A percentile compares a stretch with the other conserved stretches of the same genome.
These are phyloP conservation scores for Pharmacophagus antenor DNA, from an alignment of 2,888 invertebrate genomes.

Conservation along the genomic window DNA sequence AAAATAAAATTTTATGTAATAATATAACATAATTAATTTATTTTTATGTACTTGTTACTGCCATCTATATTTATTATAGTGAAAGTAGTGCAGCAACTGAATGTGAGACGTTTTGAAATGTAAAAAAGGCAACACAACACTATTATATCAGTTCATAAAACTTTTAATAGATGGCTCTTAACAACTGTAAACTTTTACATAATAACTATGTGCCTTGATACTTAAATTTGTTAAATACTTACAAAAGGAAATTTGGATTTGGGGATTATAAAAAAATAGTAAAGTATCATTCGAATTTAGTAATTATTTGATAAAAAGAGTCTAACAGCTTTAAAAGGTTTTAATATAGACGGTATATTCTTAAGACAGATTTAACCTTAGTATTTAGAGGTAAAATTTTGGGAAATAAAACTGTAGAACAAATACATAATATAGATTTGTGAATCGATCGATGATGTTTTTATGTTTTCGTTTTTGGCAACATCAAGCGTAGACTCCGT, in stretches of 20 bases:
- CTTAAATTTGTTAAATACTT: too few species aligned
- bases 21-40: not conserved
- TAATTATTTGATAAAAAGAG: too few species aligned
- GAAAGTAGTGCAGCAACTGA: not conserved
- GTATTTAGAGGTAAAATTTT: too few species aligned
- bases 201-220: too few species aligned
- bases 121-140: not conserved
- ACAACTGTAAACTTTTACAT: not conserved
- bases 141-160: not conserved
- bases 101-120: not conserved
- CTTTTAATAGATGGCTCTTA: not conserved
- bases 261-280: too few species aligned
- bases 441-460: not conserved
- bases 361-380: too few species aligned
- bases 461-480: conserved; percentile 16
- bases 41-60: not conserved
- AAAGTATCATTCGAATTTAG: too few species aligned
- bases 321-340: too few species aligned
- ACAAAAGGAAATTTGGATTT: too few species aligned
- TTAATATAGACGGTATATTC: too few species aligned
- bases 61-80: not conserved
- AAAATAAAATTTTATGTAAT: not conserved
- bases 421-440: not conserved
- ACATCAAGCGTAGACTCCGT: conserved; percentile 17
- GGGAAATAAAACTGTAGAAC: too few species aligned